Evolutionary conservation across 2,797 vertebrate species (phyloP), one percentile per base, ranked within the genome.

Genomic region (Lacerta bilineata): DNA sequence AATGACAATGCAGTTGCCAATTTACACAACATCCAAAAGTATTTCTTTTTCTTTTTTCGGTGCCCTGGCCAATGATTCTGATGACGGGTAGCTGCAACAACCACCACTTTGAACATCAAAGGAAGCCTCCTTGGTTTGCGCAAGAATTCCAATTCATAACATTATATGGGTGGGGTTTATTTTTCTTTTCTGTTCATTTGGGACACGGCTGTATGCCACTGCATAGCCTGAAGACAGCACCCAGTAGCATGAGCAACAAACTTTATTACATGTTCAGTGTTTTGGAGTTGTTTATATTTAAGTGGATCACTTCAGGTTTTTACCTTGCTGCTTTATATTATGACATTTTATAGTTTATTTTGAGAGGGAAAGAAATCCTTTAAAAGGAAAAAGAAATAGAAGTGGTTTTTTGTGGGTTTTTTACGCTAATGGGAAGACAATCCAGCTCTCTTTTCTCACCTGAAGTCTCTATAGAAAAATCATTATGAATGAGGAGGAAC

Each of bases 81-180:
- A 91, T 17, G 80, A 68, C 83, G 88, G 92, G 87, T 71, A 94
- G 81, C 87, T 91, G 77, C 90, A 96, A 94, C 86, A 80, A 89
- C 81, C 90, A 91, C 92, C 93, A 89, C 29, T 92, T 80, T 93
- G 69, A 92, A 95, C 66, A 95, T 90, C 84, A 95, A 94, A 95
- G 80, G 86, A 90, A 72, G 87, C 39, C 43, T 71, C 75, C 83
- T 93, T 72, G 77, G 89, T 95, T 96, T 95, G 90, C 80, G 89
- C 84, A 95, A 93, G 89, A 95, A 93, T 95, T 93, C 89, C 89
- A 94, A 95, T 93, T 89, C 92, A 93, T 72, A 96, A 95, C 85
- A 93, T 89, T 92, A 43, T 88, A 75, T 72, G 85, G 94, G 76
- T 88, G 92, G 91, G 95, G 92, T 61, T 83, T 93, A 93, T 93